These are phyloP conservation scores for Lophochroa leadbeateri DNA, from an alignment of 2,113 vertebrate species.

Conservation along the genomic window DNA sequence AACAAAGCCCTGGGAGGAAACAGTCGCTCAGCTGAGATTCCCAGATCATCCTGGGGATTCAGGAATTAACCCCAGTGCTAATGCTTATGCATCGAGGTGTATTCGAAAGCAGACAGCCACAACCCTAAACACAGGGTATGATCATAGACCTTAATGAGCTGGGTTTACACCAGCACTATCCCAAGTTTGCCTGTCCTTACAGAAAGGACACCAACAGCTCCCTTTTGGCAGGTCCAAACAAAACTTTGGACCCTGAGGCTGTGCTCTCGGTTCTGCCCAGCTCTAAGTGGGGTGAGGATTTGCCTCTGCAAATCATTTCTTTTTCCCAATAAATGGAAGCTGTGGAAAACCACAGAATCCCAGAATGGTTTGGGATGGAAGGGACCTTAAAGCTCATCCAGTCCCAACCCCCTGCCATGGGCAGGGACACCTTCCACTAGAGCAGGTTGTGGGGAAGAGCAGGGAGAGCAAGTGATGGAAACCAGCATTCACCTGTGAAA, in stretches of 20 bases:
- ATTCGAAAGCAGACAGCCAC: background rate
- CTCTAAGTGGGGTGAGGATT: background rate
- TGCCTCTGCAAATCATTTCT: background rate
- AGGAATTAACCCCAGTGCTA: too few species aligned
- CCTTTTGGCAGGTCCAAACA: background rate
- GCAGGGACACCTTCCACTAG: background rate
- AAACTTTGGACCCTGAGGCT: background rate
- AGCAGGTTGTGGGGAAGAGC: too few species aligned
- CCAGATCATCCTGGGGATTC: too few species aligned
- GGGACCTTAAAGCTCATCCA: background rate
- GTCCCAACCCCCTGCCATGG: background rate
- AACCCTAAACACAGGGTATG: fast-evolving
- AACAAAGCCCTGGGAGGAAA: too few species aligned
- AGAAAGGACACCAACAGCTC: background rate
- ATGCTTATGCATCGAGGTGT: background rate
- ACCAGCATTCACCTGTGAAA: too few species aligned
- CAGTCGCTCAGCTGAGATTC: too few species aligned
- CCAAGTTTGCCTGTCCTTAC: background rate
- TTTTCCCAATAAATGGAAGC: background rate
- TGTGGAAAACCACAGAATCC: background rate
- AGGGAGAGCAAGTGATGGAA: too few species aligned
- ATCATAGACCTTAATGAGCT: background rate
- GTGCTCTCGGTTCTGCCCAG: background rate
- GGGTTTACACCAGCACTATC: background rate
- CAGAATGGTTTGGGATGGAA: background rate